These are phyloP conservation scores for Galeruca laticollis DNA, from an alignment of 2,888 invertebrate genomes.

Conservation along the genomic window DNA sequence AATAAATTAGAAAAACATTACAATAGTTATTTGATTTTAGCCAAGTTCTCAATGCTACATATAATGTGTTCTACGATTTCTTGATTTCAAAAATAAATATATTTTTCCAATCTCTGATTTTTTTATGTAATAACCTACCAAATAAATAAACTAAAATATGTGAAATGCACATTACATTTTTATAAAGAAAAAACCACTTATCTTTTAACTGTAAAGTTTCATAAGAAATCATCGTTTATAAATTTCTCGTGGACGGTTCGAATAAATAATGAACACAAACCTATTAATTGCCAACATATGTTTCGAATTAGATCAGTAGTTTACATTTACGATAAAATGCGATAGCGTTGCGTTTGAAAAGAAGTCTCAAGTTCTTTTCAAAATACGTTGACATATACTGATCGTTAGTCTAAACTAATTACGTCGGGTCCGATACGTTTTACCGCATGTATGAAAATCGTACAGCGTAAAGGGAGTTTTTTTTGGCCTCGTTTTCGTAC, in stretches of 20 bases:
- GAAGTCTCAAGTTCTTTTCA: slow-evolving; percentile 41
- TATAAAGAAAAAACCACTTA: no score
- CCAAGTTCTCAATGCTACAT: no score
- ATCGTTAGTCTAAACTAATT: slow-evolving; percentile 52
- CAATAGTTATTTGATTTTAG: no score
- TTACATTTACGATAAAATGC: slow-evolving; percentile 20
- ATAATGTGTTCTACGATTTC: no score
- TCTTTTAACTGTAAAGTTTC: not conserved
- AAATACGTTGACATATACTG: slow-evolving; percentile 48
- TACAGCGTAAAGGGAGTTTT: slow-evolving; percentile 12
- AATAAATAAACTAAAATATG: no score
- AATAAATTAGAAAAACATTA: no score
- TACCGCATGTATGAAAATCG: slow-evolving; percentile 38
- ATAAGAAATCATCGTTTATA: not conserved
- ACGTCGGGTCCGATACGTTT: slow-evolving; percentile 44
- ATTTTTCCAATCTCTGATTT: no score
- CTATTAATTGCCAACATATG: slow-evolving; percentile 38
- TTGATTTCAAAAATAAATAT: no score
- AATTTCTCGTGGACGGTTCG: not conserved
- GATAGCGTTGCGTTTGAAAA: slow-evolving; percentile 29
- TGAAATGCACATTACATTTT: no score
- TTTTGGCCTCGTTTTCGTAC: slow-evolving; percentile 13
- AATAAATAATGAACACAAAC: slow-evolving; percentile 7
- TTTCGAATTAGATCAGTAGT: slow-evolving; percentile 35
- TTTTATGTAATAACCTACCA: no score